Conservation (phyloP, 2,113 vertebrate species). For the Colaptes auratus region DNA sequence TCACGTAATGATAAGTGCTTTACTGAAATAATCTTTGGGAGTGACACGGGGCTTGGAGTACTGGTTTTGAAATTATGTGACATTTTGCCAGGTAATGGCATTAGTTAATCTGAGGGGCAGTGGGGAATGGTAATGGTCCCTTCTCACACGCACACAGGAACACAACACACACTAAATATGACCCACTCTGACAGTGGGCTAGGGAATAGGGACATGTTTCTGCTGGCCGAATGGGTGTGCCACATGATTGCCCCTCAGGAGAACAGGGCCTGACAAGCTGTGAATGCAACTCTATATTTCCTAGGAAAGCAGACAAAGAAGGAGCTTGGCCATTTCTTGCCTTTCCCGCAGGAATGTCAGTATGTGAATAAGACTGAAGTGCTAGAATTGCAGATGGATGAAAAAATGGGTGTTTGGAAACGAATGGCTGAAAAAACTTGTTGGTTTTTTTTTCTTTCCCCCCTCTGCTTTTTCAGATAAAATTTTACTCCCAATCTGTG, state of each 20-base stretch:
- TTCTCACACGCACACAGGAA: background rate
- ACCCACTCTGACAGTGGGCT: background rate
- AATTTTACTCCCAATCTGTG: slow-evolving; percentile 1
- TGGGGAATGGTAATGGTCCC: background rate
- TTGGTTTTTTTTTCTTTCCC: fast-evolving
- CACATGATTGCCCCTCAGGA: background rate
- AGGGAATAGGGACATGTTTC: background rate
- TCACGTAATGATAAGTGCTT: slow-evolving; percentile 16
- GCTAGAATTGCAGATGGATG: background rate
- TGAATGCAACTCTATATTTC: background rate
- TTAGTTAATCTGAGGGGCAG: background rate
- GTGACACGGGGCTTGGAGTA: background rate
- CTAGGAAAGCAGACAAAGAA: background rate
- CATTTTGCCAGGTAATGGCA: background rate
- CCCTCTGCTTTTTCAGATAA: background rate
- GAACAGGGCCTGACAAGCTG: background rate
- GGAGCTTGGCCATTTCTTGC: background rate
- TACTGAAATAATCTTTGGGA: background rate
- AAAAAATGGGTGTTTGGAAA: slow-evolving; percentile 13
- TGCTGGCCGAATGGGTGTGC: background rate
- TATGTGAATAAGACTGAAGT: background rate
- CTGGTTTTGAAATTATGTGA: background rate
- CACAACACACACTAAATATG: background rate
- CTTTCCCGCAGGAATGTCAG: background rate
- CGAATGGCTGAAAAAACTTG: background rate